Base-by-base conservation (phyloP, 2,113 vertebrate genomes). In the Meriones unguiculatus region DNA sequence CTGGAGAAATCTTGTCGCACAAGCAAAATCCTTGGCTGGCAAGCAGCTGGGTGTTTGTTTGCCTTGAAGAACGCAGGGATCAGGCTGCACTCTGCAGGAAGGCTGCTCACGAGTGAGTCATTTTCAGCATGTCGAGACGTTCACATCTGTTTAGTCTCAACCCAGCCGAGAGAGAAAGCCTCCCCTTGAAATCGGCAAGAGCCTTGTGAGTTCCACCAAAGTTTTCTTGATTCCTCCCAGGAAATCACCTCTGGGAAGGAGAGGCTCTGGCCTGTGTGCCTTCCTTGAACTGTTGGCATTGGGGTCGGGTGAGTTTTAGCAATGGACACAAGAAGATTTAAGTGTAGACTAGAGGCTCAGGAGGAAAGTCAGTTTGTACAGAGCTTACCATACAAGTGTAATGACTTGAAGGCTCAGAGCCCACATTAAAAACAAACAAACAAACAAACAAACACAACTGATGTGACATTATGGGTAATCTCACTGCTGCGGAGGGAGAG, bases 81-180 rank as follows among this genome's bases (percentile, higher is more conserved):
- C 38, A 14, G 77, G 89, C 65, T 95, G 41, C 1, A 59, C 30
- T 90, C 41, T 77, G 46, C 28, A 41, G 11, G 70, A 70, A 2
- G 38, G 81, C 38, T 38, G 7, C 38, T 73, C 46, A 38, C 24
- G 12, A 25, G n/a, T 32, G 77, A 50, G 52, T 35, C 24, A 2
- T 59, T 89, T 78, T 69, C 50, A 95, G 57, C 67, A n/a, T 35
- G 28, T 11, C 7, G 57, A 62, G 62, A 62, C 46, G n/a, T 62
- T 75, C 32, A 77, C 89, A 50, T 85, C 32, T 92, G 4, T 95
- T 89, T 85, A n/a, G 46, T n/a, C 93, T 88, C 8, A n/a, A 20
- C 67, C 93, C 22, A 81, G 82, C 62, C 50, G 20, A 90, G 64
- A 38, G 73, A 62, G 62, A 94, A 92, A 77, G 35, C 8, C 20